A percentile compares a stretch with the other conserved stretches of the same genome.
These are phyloP conservation scores for Pegoplata infirma DNA, from an alignment of 2,888 invertebrate genomes.

Conservation along the genomic window DNA sequence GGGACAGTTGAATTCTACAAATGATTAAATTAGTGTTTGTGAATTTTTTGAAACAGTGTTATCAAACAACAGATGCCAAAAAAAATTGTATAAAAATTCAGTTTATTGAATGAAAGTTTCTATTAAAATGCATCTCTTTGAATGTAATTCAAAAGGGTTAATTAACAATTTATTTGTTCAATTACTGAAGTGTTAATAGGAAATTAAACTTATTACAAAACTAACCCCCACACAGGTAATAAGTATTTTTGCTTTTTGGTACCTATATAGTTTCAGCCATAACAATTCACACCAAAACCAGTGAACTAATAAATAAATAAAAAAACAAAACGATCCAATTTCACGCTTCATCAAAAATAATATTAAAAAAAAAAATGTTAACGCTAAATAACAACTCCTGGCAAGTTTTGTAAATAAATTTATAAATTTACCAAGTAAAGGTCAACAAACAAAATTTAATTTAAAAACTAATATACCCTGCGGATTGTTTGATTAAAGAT, in stretches of 20 bases:
- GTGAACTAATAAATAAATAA: conserved; percentile 53
- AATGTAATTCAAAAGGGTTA: background rate
- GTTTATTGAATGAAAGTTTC: too few species aligned
- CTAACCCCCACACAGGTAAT: conserved; percentile 33
- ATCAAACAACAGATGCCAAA: too few species aligned
- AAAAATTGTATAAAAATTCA: too few species aligned
- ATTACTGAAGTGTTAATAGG: conserved; percentile 75
- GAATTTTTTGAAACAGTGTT: too few species aligned
- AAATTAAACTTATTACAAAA: conserved; percentile 69
- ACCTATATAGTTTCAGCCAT: conserved; percentile 30
- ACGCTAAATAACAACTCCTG: background rate
- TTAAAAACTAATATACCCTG: conserved; percentile 15
- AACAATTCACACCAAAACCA: conserved; percentile 49
- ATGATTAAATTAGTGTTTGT: too few species aligned
- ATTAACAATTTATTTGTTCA: conserved; percentile 41
- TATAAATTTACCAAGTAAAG: conserved; percentile 19
- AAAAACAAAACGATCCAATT: conserved; percentile 70
- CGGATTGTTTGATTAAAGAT: too few species aligned
- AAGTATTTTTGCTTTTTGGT: background rate
- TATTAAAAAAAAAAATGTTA: conserved; percentile 58
- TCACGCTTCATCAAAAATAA: conserved; percentile 74
- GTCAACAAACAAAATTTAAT: conserved; percentile 40
- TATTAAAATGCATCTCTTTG: too few species aligned
- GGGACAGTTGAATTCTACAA: too few species aligned
- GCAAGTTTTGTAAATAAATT: background rate